A percentile compares a stretch with the other conserved stretches of the same genome.
These are phyloP conservation scores for Dryobates pubescens DNA, from an alignment of 2,797 vertebrate species.

Conservation along the genomic window DNA sequence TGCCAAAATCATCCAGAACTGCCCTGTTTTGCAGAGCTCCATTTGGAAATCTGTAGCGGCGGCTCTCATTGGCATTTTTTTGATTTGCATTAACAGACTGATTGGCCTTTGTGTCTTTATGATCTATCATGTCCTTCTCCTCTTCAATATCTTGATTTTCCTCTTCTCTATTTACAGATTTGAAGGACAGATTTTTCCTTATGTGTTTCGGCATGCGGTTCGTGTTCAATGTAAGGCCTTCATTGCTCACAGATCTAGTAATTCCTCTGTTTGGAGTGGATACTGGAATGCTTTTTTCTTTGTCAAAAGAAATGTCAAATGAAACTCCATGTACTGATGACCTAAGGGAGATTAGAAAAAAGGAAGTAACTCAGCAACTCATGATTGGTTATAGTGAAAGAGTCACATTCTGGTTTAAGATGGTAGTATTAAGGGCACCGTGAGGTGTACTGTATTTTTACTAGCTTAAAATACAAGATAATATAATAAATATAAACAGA, in stretches of 20 bases:
- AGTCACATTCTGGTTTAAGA: neutral
- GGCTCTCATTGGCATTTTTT: conserved; percentile 61
- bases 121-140: conserved; percentile 71
- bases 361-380: neutral
- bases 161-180: conserved; percentile 89
- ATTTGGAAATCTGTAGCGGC: conserved; percentile 81
- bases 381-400: neutral
- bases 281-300: conserved; percentile 80
- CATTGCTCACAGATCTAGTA: conserved; percentile 92
- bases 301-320: conserved; percentile 96
- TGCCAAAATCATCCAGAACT: conserved; percentile 82
- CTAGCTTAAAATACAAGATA: neutral
- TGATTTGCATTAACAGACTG: conserved; percentile 61
- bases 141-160: conserved; percentile 86
- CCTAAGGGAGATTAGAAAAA: conserved; percentile 72
- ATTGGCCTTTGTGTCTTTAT: conserved; percentile 9
- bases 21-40: conserved; percentile 81
- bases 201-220: conserved; percentile 83
- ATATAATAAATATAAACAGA: neutral
- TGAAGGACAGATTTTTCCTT: conserved; percentile 91
- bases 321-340: conserved; percentile 95
- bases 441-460: neutral
- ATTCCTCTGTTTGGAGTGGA: conserved; percentile 81
- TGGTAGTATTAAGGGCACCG: neutral
- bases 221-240: conserved; percentile 87